These are phyloP conservation scores for Pelusios castaneus DNA, from an alignment of 2,113 vertebrate genomes.

Conservation along the genomic window DNA sequence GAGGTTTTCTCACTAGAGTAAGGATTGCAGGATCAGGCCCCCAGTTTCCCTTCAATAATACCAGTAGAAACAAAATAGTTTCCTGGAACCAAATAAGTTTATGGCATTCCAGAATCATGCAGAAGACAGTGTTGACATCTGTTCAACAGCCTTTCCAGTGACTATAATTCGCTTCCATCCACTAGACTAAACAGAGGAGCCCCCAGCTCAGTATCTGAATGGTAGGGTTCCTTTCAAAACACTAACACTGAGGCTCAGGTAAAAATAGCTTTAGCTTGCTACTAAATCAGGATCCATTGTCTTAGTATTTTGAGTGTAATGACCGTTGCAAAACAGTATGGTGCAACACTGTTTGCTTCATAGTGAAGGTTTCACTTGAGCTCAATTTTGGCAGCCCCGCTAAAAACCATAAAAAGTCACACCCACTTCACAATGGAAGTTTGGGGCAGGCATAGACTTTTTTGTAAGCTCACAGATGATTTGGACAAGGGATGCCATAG, in stretches of 20 bases:
- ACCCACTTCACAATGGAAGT: background rate
- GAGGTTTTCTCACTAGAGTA: background rate
- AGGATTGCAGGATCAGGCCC: constrained; percentile 33
- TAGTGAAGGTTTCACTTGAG: background rate
- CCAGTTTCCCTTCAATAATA: constrained; percentile 32
- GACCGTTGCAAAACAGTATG: background rate
- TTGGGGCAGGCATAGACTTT: background rate
- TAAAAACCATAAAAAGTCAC: background rate
- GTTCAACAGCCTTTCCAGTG: constrained; percentile 47
- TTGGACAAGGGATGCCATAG: background rate
- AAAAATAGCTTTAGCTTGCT: background rate
- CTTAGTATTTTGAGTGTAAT: background rate
- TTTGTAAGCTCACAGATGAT: background rate
- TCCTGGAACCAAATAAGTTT: constrained; percentile 70
- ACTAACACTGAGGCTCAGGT: background rate
- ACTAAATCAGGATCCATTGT: background rate
- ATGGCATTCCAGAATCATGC: constrained; percentile 73
- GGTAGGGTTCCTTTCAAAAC: constrained; percentile 28
- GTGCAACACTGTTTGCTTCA: background rate
- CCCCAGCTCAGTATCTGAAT: constrained; percentile 34
- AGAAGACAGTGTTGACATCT: constrained; percentile 66
- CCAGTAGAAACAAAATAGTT: constrained; percentile 62
- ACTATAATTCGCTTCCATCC: constrained; percentile 22
- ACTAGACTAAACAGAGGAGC: constrained; percentile 4
- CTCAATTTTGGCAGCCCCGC: background rate